Conservation (phyloP, 2,797 vertebrate species). For the Phrynocephalus vlangalii region DNA sequence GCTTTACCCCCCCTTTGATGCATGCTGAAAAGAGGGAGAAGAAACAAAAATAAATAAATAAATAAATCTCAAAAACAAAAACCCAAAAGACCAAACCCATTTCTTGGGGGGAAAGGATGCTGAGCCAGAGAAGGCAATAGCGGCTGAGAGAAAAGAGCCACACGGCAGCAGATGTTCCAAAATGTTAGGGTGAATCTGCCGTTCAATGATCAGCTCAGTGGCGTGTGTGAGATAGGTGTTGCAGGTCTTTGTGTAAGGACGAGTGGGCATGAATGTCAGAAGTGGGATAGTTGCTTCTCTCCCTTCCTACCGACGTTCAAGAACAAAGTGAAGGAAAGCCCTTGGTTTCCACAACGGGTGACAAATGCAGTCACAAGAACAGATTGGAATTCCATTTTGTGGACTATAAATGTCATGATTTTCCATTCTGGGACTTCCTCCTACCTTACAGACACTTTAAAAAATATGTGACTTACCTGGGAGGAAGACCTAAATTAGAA, state of each 20-base stretch:
- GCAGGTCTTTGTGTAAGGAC: slow-evolving; percentile 33
- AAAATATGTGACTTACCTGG: too few relatives aligned
- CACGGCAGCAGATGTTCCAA: slow-evolving; percentile 44
- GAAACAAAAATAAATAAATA: too few relatives aligned
- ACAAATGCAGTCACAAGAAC: slow-evolving; percentile 53
- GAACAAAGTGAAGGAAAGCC: slow-evolving; percentile 40
- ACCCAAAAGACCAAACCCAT: slow-evolving; percentile 28
- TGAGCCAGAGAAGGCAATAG: slow-evolving; percentile 22
- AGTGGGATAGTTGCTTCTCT: background rate
- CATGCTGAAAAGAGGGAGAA: slow-evolving; percentile 38
- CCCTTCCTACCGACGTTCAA: background rate
- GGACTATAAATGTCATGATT: background rate
- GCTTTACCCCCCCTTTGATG: slow-evolving; percentile 61
- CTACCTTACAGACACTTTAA: too few relatives aligned
- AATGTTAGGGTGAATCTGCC: slow-evolving; percentile 44
- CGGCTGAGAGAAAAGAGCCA: slow-evolving; percentile 33
- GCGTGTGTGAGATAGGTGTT: slow-evolving; percentile 54
- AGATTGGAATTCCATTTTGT: slow-evolving; percentile 46
- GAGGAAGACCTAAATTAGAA: too few relatives aligned
- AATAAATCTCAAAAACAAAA: too few relatives aligned
- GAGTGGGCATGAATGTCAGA: slow-evolving; percentile 61
- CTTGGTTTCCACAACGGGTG: slow-evolving; percentile 51
- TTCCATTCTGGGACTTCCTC: background rate
- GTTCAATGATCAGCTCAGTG: slow-evolving; percentile 73
- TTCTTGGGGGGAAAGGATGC: slow-evolving; percentile 49